phyloP scores from a whole-genome alignment of 2,113 vertebrate species.

The Anolis carolinensis region DNA sequence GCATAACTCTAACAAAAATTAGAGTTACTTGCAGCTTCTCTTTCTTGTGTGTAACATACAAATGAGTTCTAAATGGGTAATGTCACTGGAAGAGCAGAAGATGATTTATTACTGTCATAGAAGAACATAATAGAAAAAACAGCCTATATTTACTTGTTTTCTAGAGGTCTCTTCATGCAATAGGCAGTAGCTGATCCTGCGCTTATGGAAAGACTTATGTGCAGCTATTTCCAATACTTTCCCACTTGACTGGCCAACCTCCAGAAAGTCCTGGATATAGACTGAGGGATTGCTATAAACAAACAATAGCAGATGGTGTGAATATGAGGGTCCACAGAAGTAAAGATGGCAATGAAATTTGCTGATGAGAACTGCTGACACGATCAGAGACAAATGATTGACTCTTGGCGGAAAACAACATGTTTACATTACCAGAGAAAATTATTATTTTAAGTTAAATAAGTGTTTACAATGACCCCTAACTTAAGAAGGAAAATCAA shows the following conservation, averaged over 20 bases:
- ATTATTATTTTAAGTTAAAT: no score
- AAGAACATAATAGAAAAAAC: not conserved
- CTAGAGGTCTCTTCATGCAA: not conserved
- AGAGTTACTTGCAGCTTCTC: not conserved
- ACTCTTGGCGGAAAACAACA: no score
- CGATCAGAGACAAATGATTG: no score
- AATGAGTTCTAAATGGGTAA: not conserved
- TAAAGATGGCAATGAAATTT: not conserved
- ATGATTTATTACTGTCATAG: not conserved
- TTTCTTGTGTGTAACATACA: not conserved
- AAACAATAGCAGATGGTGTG: not conserved
- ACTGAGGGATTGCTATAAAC: not conserved
- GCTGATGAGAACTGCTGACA: not conserved
- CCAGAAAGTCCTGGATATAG: not conserved
- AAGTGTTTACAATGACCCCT: no score
- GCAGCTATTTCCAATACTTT: not conserved
- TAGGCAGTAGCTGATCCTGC: not conserved
- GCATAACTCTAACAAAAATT: no score
- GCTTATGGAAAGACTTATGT: not conserved
- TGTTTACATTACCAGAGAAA: no score
- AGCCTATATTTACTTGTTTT: not conserved
- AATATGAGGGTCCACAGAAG: not conserved
- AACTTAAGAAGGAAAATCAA: no score
- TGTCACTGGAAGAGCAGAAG: not conserved
- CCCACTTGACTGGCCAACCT: no score